A percentile compares a stretch with the other conserved stretches of the same genome.
Conservation (phyloP, 2,113 vertebrate genomes). For the Oncorhynchus kisutch region DNA sequence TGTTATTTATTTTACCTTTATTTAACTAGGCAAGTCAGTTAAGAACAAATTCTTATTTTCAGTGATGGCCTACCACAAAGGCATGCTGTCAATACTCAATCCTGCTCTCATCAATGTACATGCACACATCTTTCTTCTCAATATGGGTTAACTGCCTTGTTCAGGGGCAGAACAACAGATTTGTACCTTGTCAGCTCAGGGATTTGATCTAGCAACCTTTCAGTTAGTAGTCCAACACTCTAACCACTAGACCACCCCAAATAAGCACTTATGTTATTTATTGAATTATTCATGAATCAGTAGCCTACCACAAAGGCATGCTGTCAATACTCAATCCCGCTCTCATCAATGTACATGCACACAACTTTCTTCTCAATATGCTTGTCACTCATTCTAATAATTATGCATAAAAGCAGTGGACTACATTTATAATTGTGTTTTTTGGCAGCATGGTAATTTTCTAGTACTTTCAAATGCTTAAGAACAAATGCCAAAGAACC, state of each 20-base stretch:
- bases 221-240: too few species aligned
- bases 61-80: slow-evolving; percentile 9
- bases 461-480: background rate
- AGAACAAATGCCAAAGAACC: background rate
- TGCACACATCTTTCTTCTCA: background rate
- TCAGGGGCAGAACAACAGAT: too few species aligned
- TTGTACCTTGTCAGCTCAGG: too few species aligned
- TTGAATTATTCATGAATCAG: slow-evolving; percentile 56
- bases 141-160: too few species aligned
- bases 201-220: too few species aligned
- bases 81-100: slow-evolving; percentile 10
- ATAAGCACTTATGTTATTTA: background rate
- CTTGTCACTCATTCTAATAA: background rate
- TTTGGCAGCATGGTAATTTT: background rate
- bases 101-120: background rate
- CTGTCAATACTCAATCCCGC: background rate
- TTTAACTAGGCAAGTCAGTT: too few species aligned
- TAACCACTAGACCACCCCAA: too few species aligned
- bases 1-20: too few species aligned
- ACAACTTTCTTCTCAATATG: background rate
- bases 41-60: too few species aligned
- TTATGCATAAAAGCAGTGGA: background rate
- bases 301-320: slow-evolving; percentile 22
- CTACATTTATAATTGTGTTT: background rate
- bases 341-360: background rate